Evolutionary conservation across 2,797 vertebrate genomes (phyloP), one percentile per base, ranked within the genome.

Genomic region (Rhodeus uyekii): DNA sequence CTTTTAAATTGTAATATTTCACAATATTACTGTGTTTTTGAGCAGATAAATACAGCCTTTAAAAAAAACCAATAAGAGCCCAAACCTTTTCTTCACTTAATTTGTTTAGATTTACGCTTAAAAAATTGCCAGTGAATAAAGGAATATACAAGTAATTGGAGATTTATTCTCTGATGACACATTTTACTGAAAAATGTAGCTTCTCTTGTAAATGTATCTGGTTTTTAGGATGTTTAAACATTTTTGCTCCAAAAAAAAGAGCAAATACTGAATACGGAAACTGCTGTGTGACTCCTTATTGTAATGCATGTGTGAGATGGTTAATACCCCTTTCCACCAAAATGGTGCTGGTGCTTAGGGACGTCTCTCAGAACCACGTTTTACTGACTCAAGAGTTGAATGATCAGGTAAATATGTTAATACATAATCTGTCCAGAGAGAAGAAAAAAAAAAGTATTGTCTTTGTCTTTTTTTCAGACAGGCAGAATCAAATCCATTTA

Each of bases 271-370:
- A 34, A 34, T 8, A 50, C 10, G 12, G 13, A 50, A 72, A 50
- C 69, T 72, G 69, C 69, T 34, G 19, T 73, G 58, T 44, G 75
- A 42, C 55, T 76, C 58, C n/a, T n/a, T n/a, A 36, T 32, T 48
- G 18, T 39, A 61, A 72, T 80, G 53, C 68, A 74, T 81, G 79
- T 73, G 61, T 75, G 34, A 76, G 22, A 60, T 76, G 29, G 39
- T 55, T 46, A 76, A 82, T 48, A 58, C 81, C 81, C 81, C 69
- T 76, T 82, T 82, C 81, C 73, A 76, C 63, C 63, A 67, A 82
- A 46, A 76, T 60, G 81, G 73, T 69, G 64, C 81, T 68, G 81
- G 64, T 69, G 72, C 73, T 60, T 24, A 24, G 42, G 42, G 48
- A 68, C 46, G 36, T 76, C 16, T 65, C 58, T 61, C 24, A 29